Conservation (phyloP, 2,797 vertebrate genomes). For the Erpetoichthys calabaricus region DNA sequence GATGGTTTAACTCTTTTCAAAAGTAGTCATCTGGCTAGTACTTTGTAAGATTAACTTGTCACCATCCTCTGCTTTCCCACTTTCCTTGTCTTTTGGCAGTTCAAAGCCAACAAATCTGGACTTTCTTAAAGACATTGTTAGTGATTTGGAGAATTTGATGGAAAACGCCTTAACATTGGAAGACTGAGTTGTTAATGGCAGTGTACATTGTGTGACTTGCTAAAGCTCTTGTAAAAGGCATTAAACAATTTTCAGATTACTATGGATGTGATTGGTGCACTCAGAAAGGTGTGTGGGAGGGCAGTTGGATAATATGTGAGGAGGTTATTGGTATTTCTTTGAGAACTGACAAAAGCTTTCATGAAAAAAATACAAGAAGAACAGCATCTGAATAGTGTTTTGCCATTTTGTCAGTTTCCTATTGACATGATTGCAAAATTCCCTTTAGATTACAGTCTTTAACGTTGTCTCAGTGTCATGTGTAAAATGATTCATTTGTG, state of each 20-base stretch:
- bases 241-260: constrained; percentile 5
- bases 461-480: background rate
- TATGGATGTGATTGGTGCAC: constrained; percentile 5
- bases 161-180: too few species aligned
- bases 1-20: constrained; percentile 10
- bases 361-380: constrained; percentile 1
- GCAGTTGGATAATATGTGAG: too few species aligned
- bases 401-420: background rate
- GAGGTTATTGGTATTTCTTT: background rate
- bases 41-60: background rate
- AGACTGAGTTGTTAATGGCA: too few species aligned
- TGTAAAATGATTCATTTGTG: too few species aligned
- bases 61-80: background rate
- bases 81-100: background rate
- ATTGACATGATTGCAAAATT: background rate
- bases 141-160: background rate
- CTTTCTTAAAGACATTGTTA: background rate
- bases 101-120: background rate
- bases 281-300: constrained; percentile 4
- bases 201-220: background rate
- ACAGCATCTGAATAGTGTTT: background rate
- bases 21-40: constrained; percentile 5
- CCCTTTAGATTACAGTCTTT: constrained; percentile 4
- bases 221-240: constrained; percentile 3
- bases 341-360: constrained; percentile 2